Conservation (phyloP, 2,113 vertebrate genomes). For the Gymnocephalus cernua region DNA sequence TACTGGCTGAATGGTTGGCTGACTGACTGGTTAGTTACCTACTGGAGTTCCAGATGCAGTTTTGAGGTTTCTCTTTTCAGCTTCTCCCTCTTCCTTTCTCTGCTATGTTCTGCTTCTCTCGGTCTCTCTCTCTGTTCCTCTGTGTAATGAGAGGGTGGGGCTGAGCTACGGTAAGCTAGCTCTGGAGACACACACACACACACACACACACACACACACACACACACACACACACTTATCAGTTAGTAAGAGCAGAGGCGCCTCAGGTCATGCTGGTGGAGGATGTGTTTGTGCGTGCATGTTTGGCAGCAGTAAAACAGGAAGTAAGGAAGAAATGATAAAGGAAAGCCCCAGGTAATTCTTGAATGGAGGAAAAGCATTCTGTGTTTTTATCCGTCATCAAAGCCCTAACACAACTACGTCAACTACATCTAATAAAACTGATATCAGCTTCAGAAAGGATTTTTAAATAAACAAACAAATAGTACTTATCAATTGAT, state of each 20-base stretch:
- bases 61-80: background rate
- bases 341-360: slow-evolving; percentile 5
- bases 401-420: background rate
- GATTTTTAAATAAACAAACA: background rate
- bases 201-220: slow-evolving; percentile 13
- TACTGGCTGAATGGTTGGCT: background rate
- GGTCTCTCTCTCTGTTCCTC: slow-evolving; percentile 1
- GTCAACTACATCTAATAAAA: too few relatives aligned
- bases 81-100: slow-evolving; percentile 19
- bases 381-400: background rate
- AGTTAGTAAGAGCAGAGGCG: slow-evolving; percentile 30
- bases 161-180: slow-evolving; percentile 13
- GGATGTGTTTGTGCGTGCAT: slow-evolving; percentile 11
- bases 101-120: slow-evolving; percentile 11
- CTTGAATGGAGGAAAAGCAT: slow-evolving; percentile 33
- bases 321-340: slow-evolving; percentile 27
- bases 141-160: slow-evolving; percentile 61
- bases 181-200: slow-evolving; percentile 2
- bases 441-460: background rate
- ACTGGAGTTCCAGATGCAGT: background rate
- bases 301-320: slow-evolving; percentile 21
- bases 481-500: background rate
- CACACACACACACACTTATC: slow-evolving; percentile 45
- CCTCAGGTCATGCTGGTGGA: slow-evolving; percentile 30
- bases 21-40: background rate